These are phyloP conservation scores for Clarias gariepinus DNA, from an alignment of 2,113 vertebrate genomes.

Conservation along the genomic window DNA sequence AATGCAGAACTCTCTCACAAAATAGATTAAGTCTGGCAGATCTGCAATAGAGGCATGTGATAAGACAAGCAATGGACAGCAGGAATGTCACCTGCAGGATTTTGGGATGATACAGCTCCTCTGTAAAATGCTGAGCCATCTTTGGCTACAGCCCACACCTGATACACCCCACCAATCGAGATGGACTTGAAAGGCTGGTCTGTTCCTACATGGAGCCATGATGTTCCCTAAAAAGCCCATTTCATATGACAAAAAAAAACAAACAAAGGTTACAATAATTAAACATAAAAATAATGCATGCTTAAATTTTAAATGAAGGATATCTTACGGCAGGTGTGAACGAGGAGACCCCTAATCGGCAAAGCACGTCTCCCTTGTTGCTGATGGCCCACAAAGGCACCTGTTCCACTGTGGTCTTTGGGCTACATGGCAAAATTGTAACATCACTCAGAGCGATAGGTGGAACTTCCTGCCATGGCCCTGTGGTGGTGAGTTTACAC, in stretches of 20 bases:
- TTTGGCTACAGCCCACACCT: conserved; percentile 91
- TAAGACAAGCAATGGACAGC: background rate
- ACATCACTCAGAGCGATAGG: conserved; percentile 86
- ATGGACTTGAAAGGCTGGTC: conserved; percentile 93
- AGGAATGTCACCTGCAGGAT: conserved; percentile 79
- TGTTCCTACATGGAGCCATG: conserved; percentile 94
- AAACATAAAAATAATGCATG: background rate
- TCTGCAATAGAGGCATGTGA: background rate
- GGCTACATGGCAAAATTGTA: conserved; percentile 80
- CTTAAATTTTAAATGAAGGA: background rate
- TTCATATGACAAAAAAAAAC: background rate
- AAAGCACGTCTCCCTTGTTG: conserved; percentile 95
- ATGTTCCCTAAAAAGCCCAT: conserved; percentile 77
- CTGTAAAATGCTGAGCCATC: conserved; percentile 94
- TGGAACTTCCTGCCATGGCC: conserved; percentile 93
- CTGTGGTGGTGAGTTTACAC: conserved; percentile 89
- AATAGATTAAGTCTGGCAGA: background rate
- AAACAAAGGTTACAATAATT: background rate
- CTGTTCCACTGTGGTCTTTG: conserved; percentile 64
- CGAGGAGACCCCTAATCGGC: conserved; percentile 84
- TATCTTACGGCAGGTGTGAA: conserved; percentile 84
- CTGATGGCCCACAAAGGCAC: conserved; percentile 92
- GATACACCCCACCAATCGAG: conserved; percentile 84
- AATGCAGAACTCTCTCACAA: background rate
- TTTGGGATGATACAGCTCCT: conserved; percentile 84